Conservation (phyloP, 2,888 invertebrate genomes). For the Cepaea hortensis region DNA sequence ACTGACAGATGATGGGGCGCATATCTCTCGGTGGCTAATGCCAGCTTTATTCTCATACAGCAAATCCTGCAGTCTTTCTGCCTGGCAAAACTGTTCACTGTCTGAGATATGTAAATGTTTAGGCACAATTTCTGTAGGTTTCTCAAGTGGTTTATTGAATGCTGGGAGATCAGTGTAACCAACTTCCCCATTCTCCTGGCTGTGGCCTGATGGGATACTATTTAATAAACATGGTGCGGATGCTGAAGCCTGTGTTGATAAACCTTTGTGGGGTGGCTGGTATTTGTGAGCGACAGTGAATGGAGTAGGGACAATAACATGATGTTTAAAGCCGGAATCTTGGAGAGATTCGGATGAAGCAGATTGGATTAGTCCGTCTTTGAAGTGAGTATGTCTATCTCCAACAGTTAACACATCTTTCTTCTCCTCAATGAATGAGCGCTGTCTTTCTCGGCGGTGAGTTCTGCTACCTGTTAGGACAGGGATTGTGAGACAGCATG, state of each 20-base stretch:
- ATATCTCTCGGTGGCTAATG: not conserved
- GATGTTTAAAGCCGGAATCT: not conserved
- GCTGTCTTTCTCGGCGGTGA: constrained; percentile 62
- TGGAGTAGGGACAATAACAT: constrained; percentile 9
- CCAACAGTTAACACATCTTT: constrained; percentile 51
- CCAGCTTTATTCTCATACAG: not conserved
- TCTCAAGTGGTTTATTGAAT: not conserved
- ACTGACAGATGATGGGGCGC: not conserved
- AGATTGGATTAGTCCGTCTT: not conserved
- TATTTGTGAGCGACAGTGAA: constrained; percentile 14
- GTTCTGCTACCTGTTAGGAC: constrained; percentile 29
- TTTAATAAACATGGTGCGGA: constrained; percentile 1
- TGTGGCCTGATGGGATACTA: not conserved
- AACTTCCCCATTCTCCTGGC: not conserved
- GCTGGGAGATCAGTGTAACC: not conserved
- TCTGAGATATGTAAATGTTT: constrained; percentile 20
- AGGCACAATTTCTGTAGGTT: not conserved
- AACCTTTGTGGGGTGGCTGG: not conserved
- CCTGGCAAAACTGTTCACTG: constrained; percentile 7
- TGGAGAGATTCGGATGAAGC: not conserved
- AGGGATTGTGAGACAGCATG: constrained; percentile 39
- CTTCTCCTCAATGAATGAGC: constrained; percentile 66
- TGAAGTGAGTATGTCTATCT: not conserved
- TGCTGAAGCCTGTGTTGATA: not conserved
- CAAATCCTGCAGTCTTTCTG: not conserved